Conservation (phyloP, 1,140 invertebrate species). For the Planococcus citri region DNA sequence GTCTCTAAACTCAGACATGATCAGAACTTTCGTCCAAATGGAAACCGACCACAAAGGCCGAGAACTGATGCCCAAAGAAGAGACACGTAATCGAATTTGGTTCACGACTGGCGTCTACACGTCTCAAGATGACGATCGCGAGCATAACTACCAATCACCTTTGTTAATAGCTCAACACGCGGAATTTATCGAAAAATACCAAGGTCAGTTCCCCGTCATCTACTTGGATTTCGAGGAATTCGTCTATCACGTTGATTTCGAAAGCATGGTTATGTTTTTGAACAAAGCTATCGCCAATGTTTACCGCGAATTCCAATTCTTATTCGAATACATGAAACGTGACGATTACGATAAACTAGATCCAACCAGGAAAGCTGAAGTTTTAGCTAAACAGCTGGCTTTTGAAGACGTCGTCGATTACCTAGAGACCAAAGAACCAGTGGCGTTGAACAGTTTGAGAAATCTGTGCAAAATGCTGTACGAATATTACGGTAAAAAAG, state of each 20-base stretch:
- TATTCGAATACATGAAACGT: not conserved
- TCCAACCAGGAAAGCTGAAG: not conserved
- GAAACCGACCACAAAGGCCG: not conserved
- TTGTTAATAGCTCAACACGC: not conserved
- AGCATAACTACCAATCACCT: not conserved
- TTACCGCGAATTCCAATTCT: too few species aligned
- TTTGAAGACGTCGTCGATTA: not conserved
- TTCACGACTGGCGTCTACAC: not conserved
- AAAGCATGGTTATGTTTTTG: too few species aligned
- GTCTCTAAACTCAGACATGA: not conserved
- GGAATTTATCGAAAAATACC: not conserved
- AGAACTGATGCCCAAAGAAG: not conserved
- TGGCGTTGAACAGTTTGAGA: not conserved
- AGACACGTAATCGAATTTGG: not conserved
- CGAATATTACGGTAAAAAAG: not conserved
- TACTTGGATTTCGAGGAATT: too few species aligned
- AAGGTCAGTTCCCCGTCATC: not conserved
- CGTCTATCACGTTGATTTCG: too few species aligned
- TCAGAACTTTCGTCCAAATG: not conserved
- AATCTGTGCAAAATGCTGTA: not conserved
- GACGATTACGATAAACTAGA: not conserved
- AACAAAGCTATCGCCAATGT: too few species aligned
- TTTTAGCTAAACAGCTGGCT: not conserved
- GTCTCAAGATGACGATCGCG: not conserved
- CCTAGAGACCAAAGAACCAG: not conserved